Percentiles rank a stretch among this genome's conserved stretches.
Conservation (phyloP, 2,888 invertebrate genomes). For the Campopleginae sp. region DNA sequence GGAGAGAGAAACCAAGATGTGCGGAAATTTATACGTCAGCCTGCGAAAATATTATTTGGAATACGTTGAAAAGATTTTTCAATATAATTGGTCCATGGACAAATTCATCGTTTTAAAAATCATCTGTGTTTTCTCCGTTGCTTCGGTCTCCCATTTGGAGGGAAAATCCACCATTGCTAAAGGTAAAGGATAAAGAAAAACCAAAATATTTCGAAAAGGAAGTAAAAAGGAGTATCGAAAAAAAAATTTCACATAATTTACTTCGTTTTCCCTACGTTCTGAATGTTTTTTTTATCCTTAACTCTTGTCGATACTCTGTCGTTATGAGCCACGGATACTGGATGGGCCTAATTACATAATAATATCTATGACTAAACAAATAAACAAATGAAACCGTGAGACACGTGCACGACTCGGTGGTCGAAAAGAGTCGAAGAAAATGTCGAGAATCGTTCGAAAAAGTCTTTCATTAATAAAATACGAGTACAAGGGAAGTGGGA, state of each 20-base stretch:
- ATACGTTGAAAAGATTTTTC: slow-evolving; percentile 63
- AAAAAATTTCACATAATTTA: neutral
- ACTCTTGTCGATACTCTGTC: slow-evolving; percentile 20
- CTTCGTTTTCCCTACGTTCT: neutral
- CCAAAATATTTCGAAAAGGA: slow-evolving; percentile 18
- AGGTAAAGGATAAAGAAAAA: neutral
- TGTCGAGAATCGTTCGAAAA: slow-evolving; percentile 65
- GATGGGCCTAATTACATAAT: slow-evolving; percentile 37
- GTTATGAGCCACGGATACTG: slow-evolving; percentile 14
- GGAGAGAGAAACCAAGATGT: slow-evolving; percentile 32
- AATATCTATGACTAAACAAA: neutral
- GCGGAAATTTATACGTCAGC: slow-evolving; percentile 67
- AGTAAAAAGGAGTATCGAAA: slow-evolving; percentile 17
- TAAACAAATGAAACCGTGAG: neutral
- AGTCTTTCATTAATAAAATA: slow-evolving; percentile 82
- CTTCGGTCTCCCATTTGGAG: slow-evolving; percentile 9
- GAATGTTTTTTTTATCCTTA: neutral
- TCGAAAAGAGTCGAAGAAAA: slow-evolving; percentile 69
- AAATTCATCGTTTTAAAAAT: slow-evolving; percentile 37
- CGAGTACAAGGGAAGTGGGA: slow-evolving; percentile 75
- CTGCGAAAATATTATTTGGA: slow-evolving; percentile 50
- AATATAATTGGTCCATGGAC: slow-evolving; percentile 58
- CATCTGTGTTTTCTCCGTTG: slow-evolving; percentile 29
- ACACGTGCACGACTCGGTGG: slow-evolving; percentile 53
- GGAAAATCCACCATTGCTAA: neutral